Base-by-base conservation (phyloP, 2,888 invertebrate genomes). In the Pasiphila rectangulata region DNA sequence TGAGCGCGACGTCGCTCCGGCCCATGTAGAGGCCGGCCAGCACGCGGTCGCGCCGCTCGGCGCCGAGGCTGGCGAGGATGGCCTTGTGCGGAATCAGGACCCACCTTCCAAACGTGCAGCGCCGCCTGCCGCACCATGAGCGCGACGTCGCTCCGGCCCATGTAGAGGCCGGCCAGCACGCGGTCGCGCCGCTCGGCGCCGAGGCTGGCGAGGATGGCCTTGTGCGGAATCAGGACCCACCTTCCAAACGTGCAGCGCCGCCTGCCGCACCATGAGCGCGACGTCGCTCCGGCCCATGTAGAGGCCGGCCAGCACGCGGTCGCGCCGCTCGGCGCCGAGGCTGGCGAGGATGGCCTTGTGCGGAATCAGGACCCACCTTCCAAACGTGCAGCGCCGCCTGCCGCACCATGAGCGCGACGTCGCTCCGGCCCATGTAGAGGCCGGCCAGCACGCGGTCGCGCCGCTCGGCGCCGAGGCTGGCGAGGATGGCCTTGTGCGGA, bases 271-370 rank as follows among this genome's bases (percentile, higher is more conserved):
- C 94, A 98, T 96, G 38, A 98, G 89, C 1, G 98, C 97, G 0
- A 98, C 98, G 73, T 99, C 99, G 39, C 98, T 98, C 44, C 99
- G 90, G 2, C 98, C 98, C 96, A 99, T 98, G 76, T 99, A 99
- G 27, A 98, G 86, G 0, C 98, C 98, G 15, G 98, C 96, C 40
- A 98, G 81, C 24, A 99, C 98, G 16, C 97, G 89, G 82, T 99
- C 98, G 41, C 98, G 90, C 30, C 98, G 89, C 69, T 98, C 98
- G 1, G 91, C 92, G 0, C 99, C 98, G 37, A 99, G 90, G 5
- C 96, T 94, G 38, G 91, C 91, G 62, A 98, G 95, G 56, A 99
- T 98, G 0, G 97, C 96, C 75, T 93, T 91, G 71, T 98, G 97
- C 0, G 97, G n/a, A n/a, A n/a, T n/a, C n/a, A n/a, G n/a, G n/a